phyloP scores from a whole-genome alignment of 2,113 vertebrate genomes.

The Clarias magur region DNA sequence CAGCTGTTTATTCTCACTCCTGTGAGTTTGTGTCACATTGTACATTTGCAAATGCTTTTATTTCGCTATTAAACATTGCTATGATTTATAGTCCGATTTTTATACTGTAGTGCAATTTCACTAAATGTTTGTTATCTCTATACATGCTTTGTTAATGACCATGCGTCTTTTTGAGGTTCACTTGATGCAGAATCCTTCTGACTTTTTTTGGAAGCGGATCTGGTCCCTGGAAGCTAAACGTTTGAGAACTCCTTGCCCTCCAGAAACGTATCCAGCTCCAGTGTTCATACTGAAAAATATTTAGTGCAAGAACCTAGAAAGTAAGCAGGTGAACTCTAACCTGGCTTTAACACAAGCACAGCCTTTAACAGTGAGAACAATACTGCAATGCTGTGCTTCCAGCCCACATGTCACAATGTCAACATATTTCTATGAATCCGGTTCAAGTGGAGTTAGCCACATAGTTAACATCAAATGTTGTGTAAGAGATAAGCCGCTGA shows the following conservation, averaged over 20 bases:
- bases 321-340: background rate
- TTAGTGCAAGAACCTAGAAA: background rate
- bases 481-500: background rate
- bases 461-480: background rate
- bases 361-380: background rate
- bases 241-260: background rate
- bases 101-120: too few relatives aligned
- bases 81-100: too few relatives aligned
- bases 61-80: too few relatives aligned
- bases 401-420: background rate
- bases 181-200: too few relatives aligned
- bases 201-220: background rate
- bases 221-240: background rate
- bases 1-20: too few relatives aligned
- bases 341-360: background rate
- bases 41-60: too few relatives aligned
- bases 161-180: too few relatives aligned
- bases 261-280: background rate
- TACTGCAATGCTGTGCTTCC: background rate
- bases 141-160: too few relatives aligned
- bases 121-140: too few relatives aligned
- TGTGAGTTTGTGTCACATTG: too few relatives aligned
- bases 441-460: background rate
- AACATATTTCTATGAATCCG: background rate
- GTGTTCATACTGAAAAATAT: background rate